A percentile compares a stretch with the other conserved stretches of the same genome.
These are phyloP conservation scores for Drosophila guanche DNA, from an alignment of 1,140 invertebrate species.

Conservation along the genomic window DNA sequence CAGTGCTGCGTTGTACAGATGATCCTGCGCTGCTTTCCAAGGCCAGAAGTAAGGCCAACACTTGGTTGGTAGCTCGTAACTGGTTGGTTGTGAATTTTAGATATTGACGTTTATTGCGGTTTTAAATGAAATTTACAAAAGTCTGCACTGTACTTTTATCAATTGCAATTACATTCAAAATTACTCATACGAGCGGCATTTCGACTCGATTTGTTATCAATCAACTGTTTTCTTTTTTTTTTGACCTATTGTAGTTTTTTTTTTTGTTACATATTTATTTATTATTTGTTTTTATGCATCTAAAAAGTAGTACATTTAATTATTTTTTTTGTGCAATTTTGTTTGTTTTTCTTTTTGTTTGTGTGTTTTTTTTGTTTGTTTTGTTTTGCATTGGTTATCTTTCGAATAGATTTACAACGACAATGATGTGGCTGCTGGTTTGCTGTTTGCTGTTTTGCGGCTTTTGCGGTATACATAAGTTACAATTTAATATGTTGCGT, in stretches of 20 bases:
- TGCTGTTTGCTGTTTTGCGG: conserved; percentile 4
- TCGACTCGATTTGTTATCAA: conserved; percentile 32
- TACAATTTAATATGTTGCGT: conserved; percentile 78
- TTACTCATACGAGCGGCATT: conserved; percentile 31
- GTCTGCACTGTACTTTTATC: conserved; percentile 18
- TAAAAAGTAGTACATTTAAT: conserved; percentile 77
- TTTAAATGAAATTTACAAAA: conserved; percentile 72
- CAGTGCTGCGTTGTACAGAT: too few species aligned
- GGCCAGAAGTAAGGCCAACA: too few species aligned
- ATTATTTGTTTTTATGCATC: conserved; percentile 68
- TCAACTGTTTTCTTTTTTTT: conserved; percentile 40
- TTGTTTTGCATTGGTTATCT: conserved; percentile 46
- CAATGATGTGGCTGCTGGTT: conserved; percentile 35
- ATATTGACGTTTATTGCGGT: conserved; percentile 66
- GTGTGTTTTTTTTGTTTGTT: conserved; percentile 40
- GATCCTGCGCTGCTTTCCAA: too few species aligned
- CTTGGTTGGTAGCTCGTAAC: too few species aligned
- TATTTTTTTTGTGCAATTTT: conserved; percentile 67
- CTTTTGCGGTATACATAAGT: conserved; percentile 76
- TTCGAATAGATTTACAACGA: conserved; percentile 50
- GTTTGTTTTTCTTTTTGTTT: conserved; percentile 38
- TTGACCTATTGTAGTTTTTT: conserved; percentile 38
- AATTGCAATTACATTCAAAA: conserved; percentile 43
- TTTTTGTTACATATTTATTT: conserved; percentile 73
- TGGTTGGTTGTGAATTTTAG: conserved; percentile 51